Evolutionary conservation across 2,113 vertebrate species (phyloP).

Genomic region (Ictalurus furcatus): DNA sequence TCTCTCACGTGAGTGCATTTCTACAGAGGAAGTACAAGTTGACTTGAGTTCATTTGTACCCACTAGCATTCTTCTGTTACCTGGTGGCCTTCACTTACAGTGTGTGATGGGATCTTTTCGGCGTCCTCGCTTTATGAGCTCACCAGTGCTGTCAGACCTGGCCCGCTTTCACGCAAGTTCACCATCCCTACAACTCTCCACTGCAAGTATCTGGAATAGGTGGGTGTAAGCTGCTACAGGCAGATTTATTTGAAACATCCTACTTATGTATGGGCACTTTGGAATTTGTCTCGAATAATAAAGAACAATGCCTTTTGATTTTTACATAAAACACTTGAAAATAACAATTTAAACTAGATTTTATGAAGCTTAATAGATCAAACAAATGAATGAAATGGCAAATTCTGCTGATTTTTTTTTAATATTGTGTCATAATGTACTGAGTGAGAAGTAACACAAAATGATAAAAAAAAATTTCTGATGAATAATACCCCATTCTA

Average conservation of each 20-base stretch:
- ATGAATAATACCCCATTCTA: background rate
- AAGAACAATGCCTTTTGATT: background rate
- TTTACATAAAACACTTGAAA: background rate
- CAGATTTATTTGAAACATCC: background rate
- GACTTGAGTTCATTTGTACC: slow-evolving; percentile 1
- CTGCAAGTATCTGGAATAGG: slow-evolving; percentile 93
- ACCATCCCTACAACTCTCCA: slow-evolving; percentile 78
- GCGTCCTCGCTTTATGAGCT: slow-evolving; percentile 90
- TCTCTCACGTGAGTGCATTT: background rate
- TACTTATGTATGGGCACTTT: background rate
- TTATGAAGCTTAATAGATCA: too few species aligned
- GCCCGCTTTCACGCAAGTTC: slow-evolving; percentile 77
- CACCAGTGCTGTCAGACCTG: slow-evolving; percentile 89
- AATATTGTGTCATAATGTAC: background rate
- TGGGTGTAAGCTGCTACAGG: slow-evolving; percentile 55
- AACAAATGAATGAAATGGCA: background rate
- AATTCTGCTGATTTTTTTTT: background rate
- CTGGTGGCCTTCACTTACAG: background rate
- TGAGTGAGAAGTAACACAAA: background rate
- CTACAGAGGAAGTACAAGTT: background rate
- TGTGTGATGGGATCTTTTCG: slow-evolving; percentile 73
- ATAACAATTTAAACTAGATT: background rate
- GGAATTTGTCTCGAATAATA: background rate
- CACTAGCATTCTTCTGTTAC: slow-evolving; percentile 1
- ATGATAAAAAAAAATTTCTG: background rate